These are phyloP conservation scores for Tribolium castaneum DNA, from an alignment of 1,140 invertebrate genomes.

Conservation along the genomic window DNA sequence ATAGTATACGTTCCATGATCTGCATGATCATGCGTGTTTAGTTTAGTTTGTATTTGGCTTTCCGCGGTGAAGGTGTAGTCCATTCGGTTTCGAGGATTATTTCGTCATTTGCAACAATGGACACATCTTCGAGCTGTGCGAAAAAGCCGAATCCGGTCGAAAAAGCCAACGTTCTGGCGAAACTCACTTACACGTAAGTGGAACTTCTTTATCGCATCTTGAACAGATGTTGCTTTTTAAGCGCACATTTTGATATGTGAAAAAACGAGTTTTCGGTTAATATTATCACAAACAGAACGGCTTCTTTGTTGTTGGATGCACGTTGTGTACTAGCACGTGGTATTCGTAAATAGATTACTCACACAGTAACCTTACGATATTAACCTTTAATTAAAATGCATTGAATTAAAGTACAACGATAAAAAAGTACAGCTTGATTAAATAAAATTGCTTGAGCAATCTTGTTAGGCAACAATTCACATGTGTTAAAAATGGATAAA, in stretches of 20 bases:
- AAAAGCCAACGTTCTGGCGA: slow-evolving; percentile 6
- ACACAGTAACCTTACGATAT: background rate
- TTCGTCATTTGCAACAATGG: background rate
- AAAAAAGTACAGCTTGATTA: background rate
- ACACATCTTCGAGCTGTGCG: slow-evolving; percentile 2
- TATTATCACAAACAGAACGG: background rate
- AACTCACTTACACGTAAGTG: slow-evolving; percentile 29
- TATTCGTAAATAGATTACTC: background rate
- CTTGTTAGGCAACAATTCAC: background rate
- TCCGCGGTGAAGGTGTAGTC: background rate
- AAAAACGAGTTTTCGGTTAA: too few relatives aligned
- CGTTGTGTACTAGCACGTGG: background rate
- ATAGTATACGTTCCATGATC: slow-evolving; percentile 19
- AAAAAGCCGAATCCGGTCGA: slow-evolving; percentile 15
- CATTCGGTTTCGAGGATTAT: background rate
- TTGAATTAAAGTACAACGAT: too few relatives aligned
- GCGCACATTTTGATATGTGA: background rate
- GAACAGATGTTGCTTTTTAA: slow-evolving; percentile 38
- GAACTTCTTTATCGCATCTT: background rate
- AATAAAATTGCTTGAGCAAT: background rate
- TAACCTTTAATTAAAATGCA: too few relatives aligned
- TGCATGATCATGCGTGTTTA: slow-evolving; percentile 29
- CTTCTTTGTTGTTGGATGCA: background rate
- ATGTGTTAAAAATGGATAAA: background rate
- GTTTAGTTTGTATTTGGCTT: slow-evolving; percentile 30